These are phyloP conservation scores for Listronotus bonariensis DNA, from an alignment of 1,140 invertebrate species.

Conservation along the genomic window DNA sequence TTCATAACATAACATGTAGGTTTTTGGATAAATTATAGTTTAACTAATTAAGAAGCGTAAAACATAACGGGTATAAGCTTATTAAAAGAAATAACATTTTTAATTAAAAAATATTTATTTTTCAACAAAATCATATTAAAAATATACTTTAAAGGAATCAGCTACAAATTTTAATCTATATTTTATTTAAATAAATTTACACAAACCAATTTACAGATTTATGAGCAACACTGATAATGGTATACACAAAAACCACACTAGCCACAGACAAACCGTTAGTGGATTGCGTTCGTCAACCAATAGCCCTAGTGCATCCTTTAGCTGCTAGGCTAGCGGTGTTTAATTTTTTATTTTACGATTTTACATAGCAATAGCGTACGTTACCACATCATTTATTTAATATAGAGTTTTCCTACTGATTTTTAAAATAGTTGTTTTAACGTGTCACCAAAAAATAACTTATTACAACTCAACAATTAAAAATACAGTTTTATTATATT, in stretches of 20 bases:
- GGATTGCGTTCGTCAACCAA: slow-evolving; percentile 6
- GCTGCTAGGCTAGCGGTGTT: slow-evolving; percentile 13
- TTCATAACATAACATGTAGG: too few relatives aligned
- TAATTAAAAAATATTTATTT: too few relatives aligned
- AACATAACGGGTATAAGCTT: too few relatives aligned
- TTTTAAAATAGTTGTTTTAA: background rate
- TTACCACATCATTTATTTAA: background rate
- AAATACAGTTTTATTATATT: too few relatives aligned
- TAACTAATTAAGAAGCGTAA: too few relatives aligned
- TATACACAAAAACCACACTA: background rate
- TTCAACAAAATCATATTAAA: too few relatives aligned
- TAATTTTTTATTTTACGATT: background rate
- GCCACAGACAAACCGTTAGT: slow-evolving; percentile 5
- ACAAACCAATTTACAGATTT: background rate
- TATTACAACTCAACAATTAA: too few relatives aligned
- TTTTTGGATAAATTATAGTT: too few relatives aligned
- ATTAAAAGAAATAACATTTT: too few relatives aligned
- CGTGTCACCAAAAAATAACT: background rate
- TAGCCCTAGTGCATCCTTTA: slow-evolving; percentile 21
- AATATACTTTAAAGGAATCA: too few relatives aligned
- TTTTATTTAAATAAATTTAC: background rate
- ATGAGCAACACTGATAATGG: background rate
- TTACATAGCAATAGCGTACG: background rate
- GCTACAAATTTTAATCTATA: too few relatives aligned
- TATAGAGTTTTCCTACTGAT: too few relatives aligned